Evolutionary conservation across 2,797 vertebrate species (phyloP), one percentile per base, ranked within the genome.

Genomic region (Strix occidentalis): DNA sequence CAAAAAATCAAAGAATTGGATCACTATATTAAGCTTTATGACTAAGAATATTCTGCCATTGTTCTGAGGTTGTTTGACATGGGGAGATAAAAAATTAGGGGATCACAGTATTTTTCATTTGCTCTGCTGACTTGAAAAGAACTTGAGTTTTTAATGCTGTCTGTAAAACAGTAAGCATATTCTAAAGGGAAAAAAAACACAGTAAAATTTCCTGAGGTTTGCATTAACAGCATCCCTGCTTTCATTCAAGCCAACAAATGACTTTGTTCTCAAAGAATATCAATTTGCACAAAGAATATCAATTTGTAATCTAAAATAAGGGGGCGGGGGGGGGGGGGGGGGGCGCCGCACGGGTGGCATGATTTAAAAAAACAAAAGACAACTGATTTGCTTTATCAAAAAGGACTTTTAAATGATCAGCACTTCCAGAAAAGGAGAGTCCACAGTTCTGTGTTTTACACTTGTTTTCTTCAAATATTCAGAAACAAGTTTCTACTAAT

Each of bases 311-410:
- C 53, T 74, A 84, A 58, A 87, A 64, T 29, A 37, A 37, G 84
- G 66, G 6, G 2, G 2, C 26, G 11, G 7, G 9, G 7, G 10
- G n/a, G n/a, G n/a, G n/a, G n/a, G 5, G 0, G 0, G 16, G 6
- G 39, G 39, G 11, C 39, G 39, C n/a, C 35, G 39, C 12, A 41
- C 39, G 13, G 39, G 39, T 3, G 3, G 43, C 43, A 7, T 14
- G 11, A 65, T 58, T 37, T 16, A 7, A 18, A 31, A 50, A 43
- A 57, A 61, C 28, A 39, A 68, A n/a, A 76, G 2, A 20, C 3
- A 72, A 26, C 6, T 26, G 3, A 39, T 39, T 81, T 91, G 1
- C 6, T 13, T 64, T 81, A 74, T 71, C 18, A 90, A 93, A 92
- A 56, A 20, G 20, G 21, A 70, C 28, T 74, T 88, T 31, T 14